These are phyloP conservation scores for Alcedo quadribrachys DNA, from an alignment of 2,797 vertebrate species.

Conservation along the genomic window DNA sequence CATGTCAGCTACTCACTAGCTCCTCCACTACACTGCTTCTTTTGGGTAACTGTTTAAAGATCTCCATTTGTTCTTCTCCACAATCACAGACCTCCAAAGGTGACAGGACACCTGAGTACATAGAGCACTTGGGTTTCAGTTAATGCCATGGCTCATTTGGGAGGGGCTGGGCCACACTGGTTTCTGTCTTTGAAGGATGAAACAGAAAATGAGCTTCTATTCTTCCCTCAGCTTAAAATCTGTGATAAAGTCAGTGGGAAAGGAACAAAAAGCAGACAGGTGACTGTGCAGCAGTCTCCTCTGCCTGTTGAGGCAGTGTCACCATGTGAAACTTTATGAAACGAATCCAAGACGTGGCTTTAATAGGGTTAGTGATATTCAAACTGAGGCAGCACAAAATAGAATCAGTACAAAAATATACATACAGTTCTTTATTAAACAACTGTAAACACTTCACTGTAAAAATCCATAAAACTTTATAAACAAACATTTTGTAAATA, in stretches of 20 bases:
- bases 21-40: not conserved
- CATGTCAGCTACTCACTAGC: accelerated
- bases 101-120: accelerated
- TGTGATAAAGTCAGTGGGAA: not conserved
- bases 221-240: not conserved
- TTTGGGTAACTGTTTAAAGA: too few relatives aligned
- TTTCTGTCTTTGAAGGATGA: not conserved
- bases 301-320: accelerated
- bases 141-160: accelerated
- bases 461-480: conserved; percentile 91
- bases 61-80: not conserved
- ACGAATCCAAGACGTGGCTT: not conserved
- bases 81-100: accelerated
- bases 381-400: conserved; percentile 75
- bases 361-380: conserved; percentile 1
- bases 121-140: not conserved
- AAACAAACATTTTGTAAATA: conserved; percentile 90
- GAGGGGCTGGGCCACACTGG: not conserved
- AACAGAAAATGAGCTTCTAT: not conserved
- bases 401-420: conserved; percentile 85
- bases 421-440: conserved; percentile 95
- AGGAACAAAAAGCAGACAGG: not conserved
- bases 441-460: conserved; percentile 97
- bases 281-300: not conserved
- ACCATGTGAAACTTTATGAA: not conserved